phyloP scores from a whole-genome alignment of 1,140 invertebrate genomes.

The Drosophila tsacasi region DNA sequence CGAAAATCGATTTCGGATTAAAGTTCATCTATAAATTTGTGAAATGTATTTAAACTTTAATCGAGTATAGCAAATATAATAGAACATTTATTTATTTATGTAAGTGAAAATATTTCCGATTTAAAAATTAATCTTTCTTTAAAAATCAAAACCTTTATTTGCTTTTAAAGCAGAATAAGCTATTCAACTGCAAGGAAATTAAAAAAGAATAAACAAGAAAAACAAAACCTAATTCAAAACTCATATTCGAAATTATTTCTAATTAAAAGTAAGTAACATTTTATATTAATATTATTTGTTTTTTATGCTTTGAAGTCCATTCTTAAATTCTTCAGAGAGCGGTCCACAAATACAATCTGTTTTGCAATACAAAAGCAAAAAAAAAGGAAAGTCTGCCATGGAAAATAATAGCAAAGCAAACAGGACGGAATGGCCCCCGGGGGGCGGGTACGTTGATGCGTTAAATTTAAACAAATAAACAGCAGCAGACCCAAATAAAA shows the following conservation, averaged over 20 bases:
- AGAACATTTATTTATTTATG: background rate
- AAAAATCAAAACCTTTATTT: background rate
- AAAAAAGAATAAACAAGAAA: background rate
- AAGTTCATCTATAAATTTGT: background rate
- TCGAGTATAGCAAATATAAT: background rate
- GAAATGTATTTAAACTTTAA: conserved; percentile 5
- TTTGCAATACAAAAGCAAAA: conserved; percentile 33
- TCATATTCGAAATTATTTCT: background rate
- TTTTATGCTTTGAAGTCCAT: background rate
- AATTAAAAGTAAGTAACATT: background rate
- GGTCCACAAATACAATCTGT: conserved; percentile 38
- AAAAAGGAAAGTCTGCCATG: conserved; percentile 22
- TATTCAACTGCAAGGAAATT: background rate
- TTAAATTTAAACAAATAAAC: conserved; percentile 84
- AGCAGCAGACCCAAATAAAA: conserved; percentile 76
- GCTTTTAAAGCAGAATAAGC: too few relatives aligned
- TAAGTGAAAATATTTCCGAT: background rate
- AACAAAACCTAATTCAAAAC: background rate
- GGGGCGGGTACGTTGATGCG: conserved; percentile 48
- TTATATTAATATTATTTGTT: background rate
- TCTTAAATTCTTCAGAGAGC: conserved; percentile 21
- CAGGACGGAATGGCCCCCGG: background rate
- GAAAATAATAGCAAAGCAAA: conserved; percentile 45
- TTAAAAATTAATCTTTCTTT: background rate
- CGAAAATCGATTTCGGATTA: conserved; percentile 3